Conservation (phyloP, 2,888 invertebrate species). For the Eristalinus sepulchralis region DNA sequence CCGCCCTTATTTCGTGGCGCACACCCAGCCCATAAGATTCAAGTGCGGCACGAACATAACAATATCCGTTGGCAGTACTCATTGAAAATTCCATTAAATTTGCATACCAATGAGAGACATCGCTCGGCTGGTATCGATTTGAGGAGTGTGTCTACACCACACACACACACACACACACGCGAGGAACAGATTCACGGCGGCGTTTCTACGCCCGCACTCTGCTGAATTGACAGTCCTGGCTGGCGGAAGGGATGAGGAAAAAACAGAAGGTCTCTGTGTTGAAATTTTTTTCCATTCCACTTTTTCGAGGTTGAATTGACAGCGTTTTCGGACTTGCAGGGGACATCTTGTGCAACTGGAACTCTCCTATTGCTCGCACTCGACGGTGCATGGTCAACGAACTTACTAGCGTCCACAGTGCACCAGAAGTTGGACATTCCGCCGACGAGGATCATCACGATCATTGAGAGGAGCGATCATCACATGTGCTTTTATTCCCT, state of each 20-base stretch:
- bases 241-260: neutral
- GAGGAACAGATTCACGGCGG: neutral
- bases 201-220: neutral
- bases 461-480: conserved; percentile 18
- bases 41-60: conserved; percentile 48
- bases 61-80: conserved; percentile 59
- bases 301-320: too few relatives aligned
- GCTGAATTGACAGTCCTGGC: neutral
- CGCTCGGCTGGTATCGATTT: conserved; percentile 16
- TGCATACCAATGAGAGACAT: conserved; percentile 62
- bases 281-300: neutral
- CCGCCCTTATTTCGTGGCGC: conserved; percentile 11
- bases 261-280: neutral
- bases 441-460: conserved; percentile 32
- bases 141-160: neutral
- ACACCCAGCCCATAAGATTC: conserved; percentile 14
- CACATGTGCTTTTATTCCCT: conserved; percentile 35
- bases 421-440: conserved; percentile 31
- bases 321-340: neutral
- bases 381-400: conserved; percentile 19
- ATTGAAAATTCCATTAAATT: conserved; percentile 69
- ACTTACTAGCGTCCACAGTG: conserved; percentile 35
- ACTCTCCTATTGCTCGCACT: conserved; percentile 9
- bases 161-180: neutral
- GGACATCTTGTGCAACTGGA: conserved; percentile 11